phyloP scores from a whole-genome alignment of 2,113 vertebrate species.

The Rhabdomys dilectus region DNA sequence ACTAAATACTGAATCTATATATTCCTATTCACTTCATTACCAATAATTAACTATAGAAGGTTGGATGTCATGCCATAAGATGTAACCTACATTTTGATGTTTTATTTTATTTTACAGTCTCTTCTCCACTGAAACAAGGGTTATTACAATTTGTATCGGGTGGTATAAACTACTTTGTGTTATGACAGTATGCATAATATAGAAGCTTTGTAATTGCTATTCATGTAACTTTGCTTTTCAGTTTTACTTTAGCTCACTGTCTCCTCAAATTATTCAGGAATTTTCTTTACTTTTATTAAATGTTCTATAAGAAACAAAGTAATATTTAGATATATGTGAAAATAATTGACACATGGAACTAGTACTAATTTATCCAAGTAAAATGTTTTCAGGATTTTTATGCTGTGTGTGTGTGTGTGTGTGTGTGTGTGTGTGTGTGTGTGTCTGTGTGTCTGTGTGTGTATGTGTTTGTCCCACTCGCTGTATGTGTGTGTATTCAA shows the following conservation, averaged over 20 bases:
- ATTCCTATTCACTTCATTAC: constrained; percentile 29
- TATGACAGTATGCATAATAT: constrained; percentile 34
- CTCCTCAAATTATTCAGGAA: not conserved
- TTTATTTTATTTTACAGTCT: constrained; percentile 24
- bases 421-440: not conserved
- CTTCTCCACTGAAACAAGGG: not conserved
- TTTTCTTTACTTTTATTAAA: not conserved
- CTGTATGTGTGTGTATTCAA: not conserved
- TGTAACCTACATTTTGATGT: not conserved
- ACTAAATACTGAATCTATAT: not conserved
- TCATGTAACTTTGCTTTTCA: constrained; percentile 12
- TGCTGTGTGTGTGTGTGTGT: not conserved
- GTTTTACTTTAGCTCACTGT: constrained; percentile 12
- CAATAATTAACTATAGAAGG: constrained; percentile 23
- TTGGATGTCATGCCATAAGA: not conserved
- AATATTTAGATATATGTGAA: not conserved
- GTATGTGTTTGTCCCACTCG: not conserved
- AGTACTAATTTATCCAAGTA: constrained; percentile 16
- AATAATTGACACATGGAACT: not conserved
- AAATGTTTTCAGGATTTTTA: not conserved
- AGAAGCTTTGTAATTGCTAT: not conserved
- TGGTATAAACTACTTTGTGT: not conserved
- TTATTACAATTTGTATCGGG: not conserved
- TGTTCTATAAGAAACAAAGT: not conserved
- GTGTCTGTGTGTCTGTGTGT: not conserved